Percentiles rank a stretch among this genome's conserved stretches.
Conservation (phyloP, 2,888 invertebrate genomes). For the Patella depressa region DNA sequence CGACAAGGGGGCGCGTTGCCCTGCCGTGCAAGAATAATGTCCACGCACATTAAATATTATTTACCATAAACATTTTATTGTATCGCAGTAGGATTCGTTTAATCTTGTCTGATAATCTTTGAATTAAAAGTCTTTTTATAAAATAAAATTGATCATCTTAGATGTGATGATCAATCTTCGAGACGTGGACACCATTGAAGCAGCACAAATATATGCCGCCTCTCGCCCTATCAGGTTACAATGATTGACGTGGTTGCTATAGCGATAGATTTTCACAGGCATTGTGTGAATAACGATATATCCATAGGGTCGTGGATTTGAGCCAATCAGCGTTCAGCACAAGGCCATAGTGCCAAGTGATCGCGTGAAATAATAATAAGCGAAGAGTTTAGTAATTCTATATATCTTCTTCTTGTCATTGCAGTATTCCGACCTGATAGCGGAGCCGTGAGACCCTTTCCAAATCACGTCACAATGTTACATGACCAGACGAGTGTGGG, state of each 20-base stretch:
- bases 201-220: constrained; percentile 42
- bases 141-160: not conserved
- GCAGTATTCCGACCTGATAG: constrained; percentile 62
- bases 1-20: not conserved
- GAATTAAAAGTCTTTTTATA: not conserved
- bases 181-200: not conserved
- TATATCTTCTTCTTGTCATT: constrained; percentile 40
- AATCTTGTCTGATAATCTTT: constrained; percentile 4
- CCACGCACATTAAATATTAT: not conserved
- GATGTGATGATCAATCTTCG: constrained; percentile 7
- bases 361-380: constrained; percentile 24
- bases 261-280: constrained; percentile 62
- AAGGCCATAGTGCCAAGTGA: constrained; percentile 38
- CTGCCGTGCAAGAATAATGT: not conserved
- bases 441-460: constrained; percentile 57
- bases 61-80: constrained; percentile 7
- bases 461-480: constrained; percentile 56
- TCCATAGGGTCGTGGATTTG: constrained; percentile 52
- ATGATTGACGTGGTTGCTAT: constrained; percentile 66
- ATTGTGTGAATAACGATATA: constrained; percentile 60
- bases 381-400: constrained; percentile 23
- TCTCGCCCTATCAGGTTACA: constrained; percentile 54
- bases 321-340: constrained; percentile 54
- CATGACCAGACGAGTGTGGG: constrained; percentile 64
- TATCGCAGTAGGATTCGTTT: not conserved